These are phyloP conservation scores for Carassius carassius DNA, from an alignment of 2,113 vertebrate genomes.

Conservation along the genomic window DNA sequence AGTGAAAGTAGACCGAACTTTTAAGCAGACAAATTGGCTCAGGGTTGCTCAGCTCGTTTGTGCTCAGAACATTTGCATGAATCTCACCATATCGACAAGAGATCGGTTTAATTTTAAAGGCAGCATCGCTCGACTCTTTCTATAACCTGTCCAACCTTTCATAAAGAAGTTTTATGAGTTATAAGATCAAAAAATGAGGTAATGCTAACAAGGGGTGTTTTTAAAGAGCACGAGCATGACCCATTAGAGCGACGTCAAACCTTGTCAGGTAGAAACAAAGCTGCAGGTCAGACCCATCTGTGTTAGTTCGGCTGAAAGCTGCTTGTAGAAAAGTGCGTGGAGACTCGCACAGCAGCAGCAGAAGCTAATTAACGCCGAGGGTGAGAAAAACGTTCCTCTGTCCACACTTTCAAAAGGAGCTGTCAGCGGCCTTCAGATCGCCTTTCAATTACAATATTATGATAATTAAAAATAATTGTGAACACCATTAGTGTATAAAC, in stretches of 20 bases:
- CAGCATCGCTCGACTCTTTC: not conserved
- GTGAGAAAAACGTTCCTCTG: conserved; percentile 34
- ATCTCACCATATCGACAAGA: conserved; percentile 16
- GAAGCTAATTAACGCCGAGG: conserved; percentile 55
- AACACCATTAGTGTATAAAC: conserved; percentile 55
- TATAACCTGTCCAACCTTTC: conserved; percentile 9
- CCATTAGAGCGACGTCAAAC: conserved; percentile 34
- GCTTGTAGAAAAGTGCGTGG: too few species aligned
- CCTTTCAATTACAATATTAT: conserved; percentile 64
- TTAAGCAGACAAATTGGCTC: conserved; percentile 15
- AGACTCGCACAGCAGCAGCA: too few species aligned
- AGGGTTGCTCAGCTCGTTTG: not conserved
- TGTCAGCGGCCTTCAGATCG: conserved; percentile 56
- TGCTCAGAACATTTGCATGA: conserved; percentile 10
- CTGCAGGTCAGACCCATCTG: not conserved
- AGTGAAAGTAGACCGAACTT: conserved; percentile 26
- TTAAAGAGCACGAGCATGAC: not conserved
- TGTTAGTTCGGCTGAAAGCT: conserved; percentile 32
- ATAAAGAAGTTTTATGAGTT: conserved; percentile 20
- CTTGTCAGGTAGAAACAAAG: conserved; percentile 25
- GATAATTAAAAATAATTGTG: conserved; percentile 68
- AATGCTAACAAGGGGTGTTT: conserved; percentile 32
- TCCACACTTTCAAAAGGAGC: conserved; percentile 58
- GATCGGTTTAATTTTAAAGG: conserved; percentile 12
- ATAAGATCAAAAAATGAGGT: conserved; percentile 3